Evolutionary conservation across 2,888 invertebrate species (phyloP), one percentile per base, ranked within the genome.

Genomic region (Melanchra persicariae): DNA sequence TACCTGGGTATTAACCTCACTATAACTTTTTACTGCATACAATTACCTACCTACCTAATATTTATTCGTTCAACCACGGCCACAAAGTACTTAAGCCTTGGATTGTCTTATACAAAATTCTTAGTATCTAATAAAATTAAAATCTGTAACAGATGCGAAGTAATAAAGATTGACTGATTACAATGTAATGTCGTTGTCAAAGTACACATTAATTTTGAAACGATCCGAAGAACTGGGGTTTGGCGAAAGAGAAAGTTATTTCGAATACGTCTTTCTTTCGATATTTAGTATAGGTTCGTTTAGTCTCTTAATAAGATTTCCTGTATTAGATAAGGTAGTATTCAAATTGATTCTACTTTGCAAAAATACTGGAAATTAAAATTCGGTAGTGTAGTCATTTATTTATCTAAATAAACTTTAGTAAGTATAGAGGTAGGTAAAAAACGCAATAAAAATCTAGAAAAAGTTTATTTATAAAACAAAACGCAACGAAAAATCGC

Each of bases 401-500:
- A n/a, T n/a, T n/a, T n/a, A n/a, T n/a, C n/a, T n/a, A n/a, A n/a
- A n/a, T n/a, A n/a, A n/a, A n/a, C n/a, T n/a, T n/a, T n/a, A n/a
- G n/a, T n/a, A n/a, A n/a, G n/a, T n/a, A n/a, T n/a, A n/a, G n/a
- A n/a, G n/a, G n/a, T n/a, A n/a, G n/a, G 1, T 26, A 62, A 34
- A 10, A 52, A 67, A 47, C 24, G 26, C 26, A 52, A 47, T n/a
- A 45, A 63, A 51, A 65, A 58, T 19, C 6, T 10, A 55, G 52
- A 34, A 67, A 70, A 70, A n/a, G 8, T 55, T 69, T 73, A 74
- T 84, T 82, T 74, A 70, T 70, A 77, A 74, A 70, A 30, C 30
- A 62, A 75, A 83, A 76, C 64, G 74, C 76, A 82, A 12, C 55
- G 52, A 78, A 78, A 74, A 86, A 62, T 71, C 79, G 75, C 81